Conservation (phyloP, 2,797 vertebrate genomes). For the Muraenolepis orangiensis region DNA sequence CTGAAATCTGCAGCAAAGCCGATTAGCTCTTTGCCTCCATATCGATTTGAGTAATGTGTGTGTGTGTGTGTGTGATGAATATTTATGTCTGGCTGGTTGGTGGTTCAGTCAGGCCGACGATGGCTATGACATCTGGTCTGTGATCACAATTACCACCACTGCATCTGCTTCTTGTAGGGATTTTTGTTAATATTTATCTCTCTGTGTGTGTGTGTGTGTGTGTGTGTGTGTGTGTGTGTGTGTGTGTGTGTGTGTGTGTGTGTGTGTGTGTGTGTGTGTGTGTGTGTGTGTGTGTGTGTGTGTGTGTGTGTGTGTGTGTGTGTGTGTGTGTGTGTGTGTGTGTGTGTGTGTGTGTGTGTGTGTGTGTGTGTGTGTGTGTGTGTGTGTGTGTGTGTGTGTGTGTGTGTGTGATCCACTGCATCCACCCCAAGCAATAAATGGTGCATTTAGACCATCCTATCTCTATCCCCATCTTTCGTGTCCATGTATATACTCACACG, state of each 20-base stretch:
- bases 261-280: constrained; percentile 15
- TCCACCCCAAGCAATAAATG: constrained; percentile 72
- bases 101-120: constrained; percentile 34
- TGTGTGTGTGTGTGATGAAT: constrained; percentile 11
- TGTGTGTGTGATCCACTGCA: constrained; percentile 22
- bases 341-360: constrained; percentile 74
- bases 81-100: constrained; percentile 13
- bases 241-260: constrained; percentile 18
- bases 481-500: constrained; percentile 31
- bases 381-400: constrained; percentile 58
- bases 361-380: constrained; percentile 46
- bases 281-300: constrained; percentile 76
- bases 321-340: constrained; percentile 76
- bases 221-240: constrained; percentile 4
- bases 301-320: constrained; percentile 76
- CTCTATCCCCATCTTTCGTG: constrained; percentile 66
- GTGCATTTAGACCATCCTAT: constrained; percentile 82
- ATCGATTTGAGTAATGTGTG: neutral
- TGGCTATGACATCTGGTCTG: constrained; percentile 49
- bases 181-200: constrained; percentile 3
- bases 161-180: constrained; percentile 10
- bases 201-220: constrained; percentile 19
- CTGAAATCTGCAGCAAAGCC: neutral
- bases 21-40: neutral
- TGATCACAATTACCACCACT: constrained; percentile 60